Base-by-base conservation (phyloP, 2,797 vertebrate species). In the Champsocephalus gunnari region DNA sequence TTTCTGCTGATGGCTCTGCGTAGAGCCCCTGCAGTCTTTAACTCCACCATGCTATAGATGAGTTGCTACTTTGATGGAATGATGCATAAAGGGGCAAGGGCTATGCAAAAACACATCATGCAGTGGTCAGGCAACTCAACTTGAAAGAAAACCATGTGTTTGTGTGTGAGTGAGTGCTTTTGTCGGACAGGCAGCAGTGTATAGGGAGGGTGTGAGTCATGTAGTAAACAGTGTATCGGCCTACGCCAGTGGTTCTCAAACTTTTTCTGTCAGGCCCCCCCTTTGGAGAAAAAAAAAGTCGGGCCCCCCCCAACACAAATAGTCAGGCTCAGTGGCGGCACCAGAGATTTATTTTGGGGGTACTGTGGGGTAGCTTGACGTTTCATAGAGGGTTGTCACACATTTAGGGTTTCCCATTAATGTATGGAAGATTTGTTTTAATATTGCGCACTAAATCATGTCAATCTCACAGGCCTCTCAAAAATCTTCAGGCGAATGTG, bases 131-230 rank as follows among this genome's bases (percentile, higher is more conserved):
- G 57, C 80, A 50, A 82, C 70, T 80, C 67, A 32, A 50, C 66
- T 80, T 75, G 65, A 87, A 89, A 82, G 79, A 64, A 38, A 66
- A 66, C 61, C 83, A 71, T 77, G 80, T 81, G 81, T 83, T 77
- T 79, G 84, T 80, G 62, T 71, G 19, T 34, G 66, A 64, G 19
- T 34, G 66, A 64, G 65, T 5, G 54, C 73, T 71, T 82, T 80
- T 69, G 77, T 71, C 9, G 3, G 61, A 73, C 45, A 73, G 67
- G 19, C 64, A 38, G 24, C 48, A 66, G 71, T 41, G 21, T 50
- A 71, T 41, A 66, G 12, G 71, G 78, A 77, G 75, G 68, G 3
- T 24, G 66, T 78, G 72, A 89, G 50, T 87, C 78, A 79, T 82
- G 80, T 68, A 79, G 64, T 86, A 75, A 88, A 86, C 80, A 81